These are phyloP conservation scores for Anarhynchus alexandrinus DNA, from an alignment of 2,113 vertebrate genomes.

Conservation along the genomic window DNA sequence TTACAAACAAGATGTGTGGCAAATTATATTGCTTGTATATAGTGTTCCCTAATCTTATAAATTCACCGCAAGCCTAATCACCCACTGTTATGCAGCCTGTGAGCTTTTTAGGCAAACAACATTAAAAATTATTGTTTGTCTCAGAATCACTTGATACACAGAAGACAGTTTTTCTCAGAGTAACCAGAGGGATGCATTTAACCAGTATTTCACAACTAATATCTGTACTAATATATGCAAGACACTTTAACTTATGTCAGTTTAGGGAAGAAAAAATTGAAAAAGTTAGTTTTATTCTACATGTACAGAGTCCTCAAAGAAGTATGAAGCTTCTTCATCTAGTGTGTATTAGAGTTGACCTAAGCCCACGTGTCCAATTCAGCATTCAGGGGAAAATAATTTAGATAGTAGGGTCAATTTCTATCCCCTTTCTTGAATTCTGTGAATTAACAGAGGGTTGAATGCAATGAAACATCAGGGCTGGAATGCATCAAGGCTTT, in stretches of 20 bases:
- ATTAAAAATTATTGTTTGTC: neutral
- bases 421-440: neutral
- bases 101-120: neutral
- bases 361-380: neutral
- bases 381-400: neutral
- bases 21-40: neutral
- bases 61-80: neutral
- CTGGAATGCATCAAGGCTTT: neutral
- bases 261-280: neutral
- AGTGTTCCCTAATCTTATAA: neutral
- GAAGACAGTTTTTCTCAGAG: neutral
- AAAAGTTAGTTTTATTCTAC: neutral
- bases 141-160: neutral
- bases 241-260: neutral
- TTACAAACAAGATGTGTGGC: neutral
- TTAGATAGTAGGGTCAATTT: neutral
- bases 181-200: neutral
- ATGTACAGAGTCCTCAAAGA: neutral
- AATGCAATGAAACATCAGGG: neutral
- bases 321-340: neutral
- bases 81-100: neutral
- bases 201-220: neutral
- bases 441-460: neutral
- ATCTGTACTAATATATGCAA: fast-evolving
- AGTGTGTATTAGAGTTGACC: neutral